phyloP scores from a whole-genome alignment of 2,888 invertebrate species.

The Polia nebulosa region DNA sequence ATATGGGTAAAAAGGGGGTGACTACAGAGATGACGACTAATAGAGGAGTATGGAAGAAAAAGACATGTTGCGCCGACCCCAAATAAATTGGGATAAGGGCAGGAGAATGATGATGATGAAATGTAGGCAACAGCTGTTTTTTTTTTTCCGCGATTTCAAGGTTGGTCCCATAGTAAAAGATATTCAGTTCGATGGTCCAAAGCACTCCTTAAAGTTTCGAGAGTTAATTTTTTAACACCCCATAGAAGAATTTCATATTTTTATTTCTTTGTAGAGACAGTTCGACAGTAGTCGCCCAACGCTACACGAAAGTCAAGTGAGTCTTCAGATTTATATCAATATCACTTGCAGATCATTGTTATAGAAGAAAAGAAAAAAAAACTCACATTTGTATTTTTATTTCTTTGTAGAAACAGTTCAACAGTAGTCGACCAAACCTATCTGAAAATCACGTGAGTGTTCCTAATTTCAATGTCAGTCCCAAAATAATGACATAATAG shows the following conservation, averaged over 20 bases:
- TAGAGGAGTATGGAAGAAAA: too few species aligned
- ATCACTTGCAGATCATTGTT: conserved; percentile 2
- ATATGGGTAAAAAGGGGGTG: too few species aligned
- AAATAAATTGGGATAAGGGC: too few species aligned
- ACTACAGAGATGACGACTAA: too few species aligned
- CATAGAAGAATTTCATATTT: background rate
- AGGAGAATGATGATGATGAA: too few species aligned
- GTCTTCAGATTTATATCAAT: background rate
- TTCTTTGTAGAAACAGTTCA: conserved; percentile 6
- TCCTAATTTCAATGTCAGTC: conserved; percentile 6
- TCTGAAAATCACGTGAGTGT: conserved; percentile 15
- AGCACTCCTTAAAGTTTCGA: too few species aligned
- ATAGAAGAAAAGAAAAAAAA: background rate
- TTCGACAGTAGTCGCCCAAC: conserved; percentile 10
- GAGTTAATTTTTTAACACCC: too few species aligned
- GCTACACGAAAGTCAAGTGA: conserved; percentile 4
- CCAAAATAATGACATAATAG: background rate
- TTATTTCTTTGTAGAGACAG: conserved; percentile 3
- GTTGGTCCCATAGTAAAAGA: too few species aligned
- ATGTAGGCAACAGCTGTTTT: too few species aligned
- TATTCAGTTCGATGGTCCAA: too few species aligned
- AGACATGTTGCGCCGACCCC: too few species aligned
- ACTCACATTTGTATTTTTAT: background rate
- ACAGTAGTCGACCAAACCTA: conserved; percentile 10
- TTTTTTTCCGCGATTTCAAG: too few species aligned